Conservation (phyloP, 2,888 invertebrate genomes). For the Gymnosoma rotundatum region DNA sequence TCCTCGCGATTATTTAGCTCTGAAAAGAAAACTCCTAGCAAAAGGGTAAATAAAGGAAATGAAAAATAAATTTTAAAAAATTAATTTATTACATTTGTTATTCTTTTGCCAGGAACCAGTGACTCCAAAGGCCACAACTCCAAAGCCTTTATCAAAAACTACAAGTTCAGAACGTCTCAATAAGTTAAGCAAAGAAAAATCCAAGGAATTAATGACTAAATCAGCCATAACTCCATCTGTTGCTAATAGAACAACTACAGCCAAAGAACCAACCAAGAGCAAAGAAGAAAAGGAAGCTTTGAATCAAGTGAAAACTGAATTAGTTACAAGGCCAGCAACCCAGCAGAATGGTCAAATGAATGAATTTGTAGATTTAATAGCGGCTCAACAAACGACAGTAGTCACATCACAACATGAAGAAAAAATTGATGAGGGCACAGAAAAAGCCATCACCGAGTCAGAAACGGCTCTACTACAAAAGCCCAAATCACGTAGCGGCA, state of each 20-base stretch:
- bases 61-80: too few relatives aligned
- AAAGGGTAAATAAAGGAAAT: conserved; percentile 75
- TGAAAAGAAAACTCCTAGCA: conserved; percentile 79
- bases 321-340: conserved; percentile 65
- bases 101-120: conserved; percentile 73
- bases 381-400: conserved; percentile 66
- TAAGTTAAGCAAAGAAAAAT: conserved; percentile 73
- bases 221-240: conserved; percentile 74
- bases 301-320: conserved; percentile 79
- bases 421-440: conserved; percentile 79
- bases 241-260: conserved; percentile 70
- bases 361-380: conserved; percentile 28
- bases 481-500: conserved; percentile 75
- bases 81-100: not conserved
- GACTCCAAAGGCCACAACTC: conserved; percentile 76
- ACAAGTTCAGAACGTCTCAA: conserved; percentile 74
- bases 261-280: conserved; percentile 77
- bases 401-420: conserved; percentile 75
- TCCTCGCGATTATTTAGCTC: conserved; percentile 78
- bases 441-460: conserved; percentile 72
- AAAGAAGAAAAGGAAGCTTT: conserved; percentile 82
- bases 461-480: conserved; percentile 50
- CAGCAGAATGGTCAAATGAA: conserved; percentile 73
- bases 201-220: conserved; percentile 75
- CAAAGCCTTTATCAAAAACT: conserved; percentile 74